Percentiles rank a stretch among this genome's conserved stretches.
Evolutionary conservation across 1,140 invertebrate genomes (phyloP).

Genomic region (Brachionus rubens): DNA sequence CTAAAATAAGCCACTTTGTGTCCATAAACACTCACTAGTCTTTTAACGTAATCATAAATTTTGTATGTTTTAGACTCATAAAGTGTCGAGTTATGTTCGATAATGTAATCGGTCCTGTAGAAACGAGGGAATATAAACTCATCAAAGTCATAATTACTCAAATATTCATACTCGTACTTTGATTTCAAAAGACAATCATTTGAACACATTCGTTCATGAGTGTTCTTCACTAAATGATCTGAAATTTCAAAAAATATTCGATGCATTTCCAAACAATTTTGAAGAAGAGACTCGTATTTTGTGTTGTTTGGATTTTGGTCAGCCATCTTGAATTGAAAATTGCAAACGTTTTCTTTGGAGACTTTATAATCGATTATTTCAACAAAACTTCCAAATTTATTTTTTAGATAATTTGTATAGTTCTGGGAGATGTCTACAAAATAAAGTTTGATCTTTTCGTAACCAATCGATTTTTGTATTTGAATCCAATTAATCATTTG

Average conservation of each 20-base stretch:
- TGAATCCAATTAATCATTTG: background rate
- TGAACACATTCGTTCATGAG: background rate
- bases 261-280: background rate
- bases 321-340: background rate
- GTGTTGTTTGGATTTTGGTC: background rate
- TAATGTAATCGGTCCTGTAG: background rate
- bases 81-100: background rate
- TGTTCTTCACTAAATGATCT: background rate
- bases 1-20: background rate
- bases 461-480: background rate
- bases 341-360: background rate
- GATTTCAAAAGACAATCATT: background rate
- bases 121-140: background rate
- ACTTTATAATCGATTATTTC: background rate
- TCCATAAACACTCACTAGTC: background rate
- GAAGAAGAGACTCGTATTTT: background rate
- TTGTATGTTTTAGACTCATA: background rate
- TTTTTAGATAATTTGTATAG: background rate
- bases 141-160: constrained; percentile 13
- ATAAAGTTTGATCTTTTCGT: background rate
- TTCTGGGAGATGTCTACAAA: background rate
- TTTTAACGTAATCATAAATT: background rate
- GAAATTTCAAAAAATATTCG: background rate
- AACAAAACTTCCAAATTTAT: background rate
- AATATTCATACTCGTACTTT: background rate